Percentiles rank a stretch among this genome's conserved stretches.
These are phyloP conservation scores for Cactoblastis cactorum DNA, from an alignment of 2,888 invertebrate genomes.

Conservation along the genomic window DNA sequence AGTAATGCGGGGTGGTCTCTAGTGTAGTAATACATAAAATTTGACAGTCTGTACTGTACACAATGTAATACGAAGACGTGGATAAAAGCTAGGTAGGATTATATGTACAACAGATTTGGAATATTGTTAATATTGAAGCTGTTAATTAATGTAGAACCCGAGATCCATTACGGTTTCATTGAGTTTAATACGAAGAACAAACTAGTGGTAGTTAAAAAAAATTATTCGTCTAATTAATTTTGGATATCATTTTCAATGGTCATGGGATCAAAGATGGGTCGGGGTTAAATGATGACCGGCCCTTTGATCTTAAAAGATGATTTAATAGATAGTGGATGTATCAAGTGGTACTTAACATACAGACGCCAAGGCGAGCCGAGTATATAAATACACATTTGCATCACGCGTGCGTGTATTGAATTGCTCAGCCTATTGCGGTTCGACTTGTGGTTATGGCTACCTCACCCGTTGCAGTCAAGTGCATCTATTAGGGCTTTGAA, in stretches of 20 bases:
- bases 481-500: background rate
- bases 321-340: slow-evolving; percentile 22
- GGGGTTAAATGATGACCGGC: slow-evolving; percentile 21
- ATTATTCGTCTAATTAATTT: background rate
- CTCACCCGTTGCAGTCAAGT: slow-evolving; percentile 7
- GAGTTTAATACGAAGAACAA: too few relatives aligned
- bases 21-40: too few relatives aligned
- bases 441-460: slow-evolving; percentile 21
- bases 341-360: slow-evolving; percentile 19
- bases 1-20: too few relatives aligned
- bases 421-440: slow-evolving; percentile 26
- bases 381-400: slow-evolving; percentile 13
- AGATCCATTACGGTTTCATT: too few relatives aligned
- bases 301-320: slow-evolving; percentile 27
- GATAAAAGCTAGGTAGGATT: too few relatives aligned
- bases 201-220: background rate
- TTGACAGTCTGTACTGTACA: too few relatives aligned
- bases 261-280: slow-evolving; percentile 9
- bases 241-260: slow-evolving; percentile 11
- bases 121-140: too few relatives aligned
- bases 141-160: too few relatives aligned
- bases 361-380: slow-evolving; percentile 7
- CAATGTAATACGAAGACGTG: too few relatives aligned
- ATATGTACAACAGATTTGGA: too few relatives aligned
- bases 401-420: slow-evolving; percentile 14